Base-by-base conservation (phyloP, 2,888 invertebrate genomes). In the Cosmorhoe ocellata region DNA sequence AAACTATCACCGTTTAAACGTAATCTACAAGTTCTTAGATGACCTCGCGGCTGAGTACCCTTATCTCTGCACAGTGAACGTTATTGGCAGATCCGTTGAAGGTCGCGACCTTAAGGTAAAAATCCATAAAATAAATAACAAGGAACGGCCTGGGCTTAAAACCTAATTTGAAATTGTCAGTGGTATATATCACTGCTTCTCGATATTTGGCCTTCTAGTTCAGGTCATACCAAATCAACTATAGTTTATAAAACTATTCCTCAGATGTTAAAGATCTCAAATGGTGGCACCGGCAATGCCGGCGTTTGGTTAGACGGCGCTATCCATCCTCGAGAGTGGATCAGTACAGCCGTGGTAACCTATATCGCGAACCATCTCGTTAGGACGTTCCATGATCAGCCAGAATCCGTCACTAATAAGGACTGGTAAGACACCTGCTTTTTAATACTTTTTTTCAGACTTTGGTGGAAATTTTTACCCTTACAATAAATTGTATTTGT, bases 321-420 rank as follows among this genome's bases (percentile, higher is more conserved):
- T 12, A 96, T 97, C 61, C 97, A 97, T 67, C 95, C 97, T 0
- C 92, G 98, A 13, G 98, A 98, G 88, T 98, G 96, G 96, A 95
- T 97, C 66, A 94, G 95, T 33, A 94, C 95, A 0, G 95, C 96
- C 0, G 92, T 94, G 0, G 95, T 95, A 1, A 94, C 96, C 0
- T 96, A 93, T 75, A 88, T 96, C 30, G 93, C 96, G 11, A 92
- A 96, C 69, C 91, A 93, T 51, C 79, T 96, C 39, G 92, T 93
- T 1, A 93, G 93, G 62, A 93, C 93, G 63, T 94, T 93, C 76
- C 92, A 95, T 36, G 84, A 89, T 2, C 91, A 92, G 59, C 91
- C 95, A 0, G 87, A 91, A 0, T 91, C 90, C 24, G 93, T 97
- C 69, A 95, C 93, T 68, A 94, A 94, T 70, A 92, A 96, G 45